Evolutionary conservation across 2,113 vertebrate genomes (phyloP).

Genomic region (Megaceryle torquata): DNA sequence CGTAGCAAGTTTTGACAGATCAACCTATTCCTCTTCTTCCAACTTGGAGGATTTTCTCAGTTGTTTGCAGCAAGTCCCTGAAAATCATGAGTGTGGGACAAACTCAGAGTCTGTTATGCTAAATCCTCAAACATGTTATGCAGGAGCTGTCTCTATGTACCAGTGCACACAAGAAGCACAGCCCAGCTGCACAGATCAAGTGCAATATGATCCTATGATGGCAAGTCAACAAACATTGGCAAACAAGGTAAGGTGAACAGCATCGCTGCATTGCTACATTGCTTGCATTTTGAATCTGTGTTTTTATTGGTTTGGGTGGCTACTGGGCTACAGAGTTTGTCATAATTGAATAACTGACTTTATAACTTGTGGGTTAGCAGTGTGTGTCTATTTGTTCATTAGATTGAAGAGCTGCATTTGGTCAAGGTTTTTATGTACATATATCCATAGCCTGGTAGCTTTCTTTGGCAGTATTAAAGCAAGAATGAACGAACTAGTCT

Average conservation of each 20-base stretch:
- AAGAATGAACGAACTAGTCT: background rate
- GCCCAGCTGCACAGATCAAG: conserved; percentile 32
- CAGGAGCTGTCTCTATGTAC: conserved; percentile 76
- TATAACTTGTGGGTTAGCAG: background rate
- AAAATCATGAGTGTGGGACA: conserved; percentile 58
- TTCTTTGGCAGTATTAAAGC: background rate
- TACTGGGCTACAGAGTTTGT: background rate
- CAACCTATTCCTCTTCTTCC: conserved; percentile 53
- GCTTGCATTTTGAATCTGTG: background rate
- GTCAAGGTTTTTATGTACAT: background rate
- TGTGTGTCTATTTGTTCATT: background rate
- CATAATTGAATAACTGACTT: background rate
- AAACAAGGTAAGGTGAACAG: conserved; percentile 69
- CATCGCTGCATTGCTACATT: background rate
- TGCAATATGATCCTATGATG: conserved; percentile 44
- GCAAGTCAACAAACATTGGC: conserved; percentile 50
- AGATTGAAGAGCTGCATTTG: background rate
- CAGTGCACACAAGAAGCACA: conserved; percentile 67
- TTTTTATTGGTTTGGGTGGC: background rate
- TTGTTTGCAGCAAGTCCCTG: conserved; percentile 73
- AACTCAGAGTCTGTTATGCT: conserved; percentile 48
- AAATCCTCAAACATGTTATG: conserved; percentile 68
- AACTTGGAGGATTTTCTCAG: conserved; percentile 76
- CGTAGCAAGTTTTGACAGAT: conserved; percentile 63
- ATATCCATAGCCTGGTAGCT: background rate